Percentiles rank a stretch among this genome's conserved stretches.
phyloP scores from a whole-genome alignment of 1,140 invertebrate genomes.

The Galendromus occidentalis region DNA sequence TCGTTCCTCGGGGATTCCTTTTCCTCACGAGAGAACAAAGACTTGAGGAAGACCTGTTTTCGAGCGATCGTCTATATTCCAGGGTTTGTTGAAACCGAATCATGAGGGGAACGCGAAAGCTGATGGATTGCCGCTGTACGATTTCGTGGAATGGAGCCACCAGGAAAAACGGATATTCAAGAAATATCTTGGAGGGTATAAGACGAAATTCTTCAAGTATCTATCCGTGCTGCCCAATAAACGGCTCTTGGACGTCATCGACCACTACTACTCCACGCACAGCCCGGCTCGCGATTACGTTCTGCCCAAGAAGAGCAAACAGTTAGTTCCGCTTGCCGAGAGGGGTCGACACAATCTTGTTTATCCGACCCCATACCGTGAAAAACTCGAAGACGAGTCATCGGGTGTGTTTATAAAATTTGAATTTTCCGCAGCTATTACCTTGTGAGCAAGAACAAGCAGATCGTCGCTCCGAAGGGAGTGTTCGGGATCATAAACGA shows the following conservation, averaged over 20 bases:
- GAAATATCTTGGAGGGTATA: background rate
- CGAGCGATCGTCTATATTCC: background rate
- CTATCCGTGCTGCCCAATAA: background rate
- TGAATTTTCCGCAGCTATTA: background rate
- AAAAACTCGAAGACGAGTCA: no score
- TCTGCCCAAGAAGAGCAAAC: constrained; percentile 8
- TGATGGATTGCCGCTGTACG: background rate
- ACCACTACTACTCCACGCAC: constrained; percentile 8
- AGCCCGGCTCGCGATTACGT: constrained; percentile 6
- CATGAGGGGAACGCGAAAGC: background rate
- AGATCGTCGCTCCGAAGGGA: background rate
- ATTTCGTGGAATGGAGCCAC: background rate
- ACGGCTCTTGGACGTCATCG: background rate
- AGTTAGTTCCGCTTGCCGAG: background rate
- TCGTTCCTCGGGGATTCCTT: no score
- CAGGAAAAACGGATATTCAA: constrained; percentile 2
- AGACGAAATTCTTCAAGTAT: constrained; percentile 3
- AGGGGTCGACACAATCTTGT: no score
- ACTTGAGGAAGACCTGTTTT: no score
- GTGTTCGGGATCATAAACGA: background rate
- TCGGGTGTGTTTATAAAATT: no score
- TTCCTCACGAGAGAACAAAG: no score
- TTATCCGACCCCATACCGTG: no score
- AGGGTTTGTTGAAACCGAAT: background rate
- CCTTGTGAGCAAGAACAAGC: background rate